Base-by-base conservation (phyloP, 2,113 vertebrate species). In the Hoplias malabaricus region DNA sequence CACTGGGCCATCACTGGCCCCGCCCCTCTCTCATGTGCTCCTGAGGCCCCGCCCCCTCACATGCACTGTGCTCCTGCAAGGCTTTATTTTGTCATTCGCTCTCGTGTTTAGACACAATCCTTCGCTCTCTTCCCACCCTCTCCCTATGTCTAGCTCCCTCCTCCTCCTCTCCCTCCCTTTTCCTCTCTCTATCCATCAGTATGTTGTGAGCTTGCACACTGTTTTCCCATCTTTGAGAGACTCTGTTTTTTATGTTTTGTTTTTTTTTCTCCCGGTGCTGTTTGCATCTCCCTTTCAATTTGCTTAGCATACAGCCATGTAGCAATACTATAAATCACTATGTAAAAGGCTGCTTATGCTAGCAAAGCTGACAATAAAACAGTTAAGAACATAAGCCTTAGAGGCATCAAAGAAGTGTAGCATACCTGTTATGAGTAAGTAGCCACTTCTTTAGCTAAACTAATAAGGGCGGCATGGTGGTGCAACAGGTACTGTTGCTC, bases 1-100 rank as follows among this genome's bases (percentile, higher is more conserved):
- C 69, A 74, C 14, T 12, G 11, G 8, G 23, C 48, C 40, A 56
- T 16, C 9, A 27, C 33, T 50, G 16, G 23, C 25, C 40, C 66
- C 38, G 25, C 70, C 76, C 16, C 31, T 34, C 5, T 11, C 19
- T 1, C 25, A 16, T 74, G 38, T 25, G 10, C 16, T 9, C 42
- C 9, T 1, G 2, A 79, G n/a, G 13, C 50, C 27, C 79, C 82
- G 19, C 79, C 82, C 59, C 21, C 54, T 81, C 62, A 71, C 62
- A 81, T 72, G 43, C 11, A 34, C 69, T 70, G n/a, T n/a, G 57
- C 29, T 61, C 57, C 57, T 33, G 31, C n/a, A 8, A 36, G 59
- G 6, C 59, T 63, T 63, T 63, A 46, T 48, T 36, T 36, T 63
- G 59, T 34, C 31, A 7, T 61, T 61, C 56, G 16, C 25, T 16